These are phyloP conservation scores for Hippolais icterina DNA, from an alignment of 2,113 vertebrate genomes.

Conservation along the genomic window DNA sequence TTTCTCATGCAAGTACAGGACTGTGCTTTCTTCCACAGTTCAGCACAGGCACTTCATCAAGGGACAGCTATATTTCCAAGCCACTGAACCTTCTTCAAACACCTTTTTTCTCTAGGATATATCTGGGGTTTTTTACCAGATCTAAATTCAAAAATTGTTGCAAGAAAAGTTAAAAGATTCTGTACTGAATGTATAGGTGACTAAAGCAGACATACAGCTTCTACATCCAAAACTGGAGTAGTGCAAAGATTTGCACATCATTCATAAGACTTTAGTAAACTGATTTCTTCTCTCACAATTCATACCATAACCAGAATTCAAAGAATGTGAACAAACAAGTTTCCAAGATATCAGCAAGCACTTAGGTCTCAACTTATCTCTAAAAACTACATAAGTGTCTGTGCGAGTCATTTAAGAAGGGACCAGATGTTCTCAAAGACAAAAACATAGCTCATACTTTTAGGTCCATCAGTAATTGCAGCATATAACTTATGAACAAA, in stretches of 20 bases:
- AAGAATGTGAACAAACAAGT: constrained; percentile 26
- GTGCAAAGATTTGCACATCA: neutral
- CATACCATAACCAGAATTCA: neutral
- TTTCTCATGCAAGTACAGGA: neutral
- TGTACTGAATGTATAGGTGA: neutral
- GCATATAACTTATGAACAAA: neutral
- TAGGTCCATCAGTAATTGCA: neutral
- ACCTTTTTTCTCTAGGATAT: neutral
- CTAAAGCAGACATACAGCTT: neutral
- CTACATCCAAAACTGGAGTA: neutral
- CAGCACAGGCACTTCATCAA: neutral
- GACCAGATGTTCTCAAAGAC: neutral
- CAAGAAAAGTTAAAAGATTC: neutral
- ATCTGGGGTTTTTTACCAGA: neutral
- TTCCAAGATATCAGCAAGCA: neutral
- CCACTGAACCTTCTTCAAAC: neutral
- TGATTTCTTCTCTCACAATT: neutral
- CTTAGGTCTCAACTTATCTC: neutral
- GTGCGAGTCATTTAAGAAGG: neutral
- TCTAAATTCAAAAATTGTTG: neutral
- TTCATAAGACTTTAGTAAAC: neutral
- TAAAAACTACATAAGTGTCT: neutral
- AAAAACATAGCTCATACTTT: neutral
- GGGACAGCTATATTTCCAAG: neutral
- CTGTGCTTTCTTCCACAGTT: neutral